phyloP scores from a whole-genome alignment of 1,140 invertebrate species.

The Papilio aristodemus region DNA sequence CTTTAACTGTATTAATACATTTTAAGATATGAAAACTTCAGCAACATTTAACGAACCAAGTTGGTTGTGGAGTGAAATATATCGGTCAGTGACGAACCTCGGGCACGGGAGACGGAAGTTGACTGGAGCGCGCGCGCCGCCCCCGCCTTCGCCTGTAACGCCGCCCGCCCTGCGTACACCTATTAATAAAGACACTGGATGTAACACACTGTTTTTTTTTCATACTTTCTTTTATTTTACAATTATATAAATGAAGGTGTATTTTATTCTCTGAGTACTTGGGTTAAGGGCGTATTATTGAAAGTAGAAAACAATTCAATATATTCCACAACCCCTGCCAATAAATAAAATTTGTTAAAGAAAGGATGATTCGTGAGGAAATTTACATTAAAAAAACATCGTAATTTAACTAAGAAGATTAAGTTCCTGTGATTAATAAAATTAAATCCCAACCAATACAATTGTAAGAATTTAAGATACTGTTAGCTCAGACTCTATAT shows the following conservation, averaged over 20 bases:
- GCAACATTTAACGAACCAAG: constrained; percentile 30
- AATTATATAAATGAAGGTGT: not conserved
- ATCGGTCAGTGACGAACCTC: constrained; percentile 27
- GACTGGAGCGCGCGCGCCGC: constrained; percentile 69
- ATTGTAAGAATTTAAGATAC: no score
- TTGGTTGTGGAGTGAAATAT: constrained; percentile 5
- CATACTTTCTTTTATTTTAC: not conserved
- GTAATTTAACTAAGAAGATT: no score
- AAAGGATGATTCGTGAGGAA: no score
- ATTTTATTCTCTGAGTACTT: no score
- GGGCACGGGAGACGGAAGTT: constrained; percentile 54
- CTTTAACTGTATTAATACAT: constrained; percentile 18
- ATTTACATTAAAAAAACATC: no score
- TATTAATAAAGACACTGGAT: constrained; percentile 50
- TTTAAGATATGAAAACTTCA: constrained; percentile 19
- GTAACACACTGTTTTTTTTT: constrained; percentile 20
- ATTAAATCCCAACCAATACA: no score
- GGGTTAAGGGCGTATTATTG: no score
- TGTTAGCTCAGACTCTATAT: no score
- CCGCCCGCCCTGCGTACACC: constrained; percentile 57
- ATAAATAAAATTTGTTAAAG: no score
- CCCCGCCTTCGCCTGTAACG: constrained; percentile 39
- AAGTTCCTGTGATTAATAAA: no score
- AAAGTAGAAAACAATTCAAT: no score
- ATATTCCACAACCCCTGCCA: no score